Percentiles rank a stretch among this genome's conserved stretches.
These are phyloP conservation scores for Sula dactylatra DNA, from an alignment of 2,113 vertebrate genomes.

Conservation along the genomic window DNA sequence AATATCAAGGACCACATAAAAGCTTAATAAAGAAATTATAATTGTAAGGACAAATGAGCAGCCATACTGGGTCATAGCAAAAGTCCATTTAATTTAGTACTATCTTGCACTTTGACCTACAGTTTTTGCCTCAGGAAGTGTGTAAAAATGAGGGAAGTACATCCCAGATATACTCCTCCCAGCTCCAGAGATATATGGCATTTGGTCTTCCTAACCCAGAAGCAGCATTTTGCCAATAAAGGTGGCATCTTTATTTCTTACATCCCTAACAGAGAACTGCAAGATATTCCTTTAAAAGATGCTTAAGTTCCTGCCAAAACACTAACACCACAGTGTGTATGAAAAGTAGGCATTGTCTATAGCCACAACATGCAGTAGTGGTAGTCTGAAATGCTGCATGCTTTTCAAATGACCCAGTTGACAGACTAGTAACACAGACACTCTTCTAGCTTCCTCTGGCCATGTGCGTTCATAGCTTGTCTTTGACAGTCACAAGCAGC, in stretches of 20 bases:
- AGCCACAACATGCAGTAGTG: background rate
- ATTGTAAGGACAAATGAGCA: background rate
- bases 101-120: background rate
- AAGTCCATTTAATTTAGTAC: background rate
- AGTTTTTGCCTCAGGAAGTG: background rate
- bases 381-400: background rate
- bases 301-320: background rate
- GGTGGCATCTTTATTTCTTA: background rate
- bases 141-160: background rate
- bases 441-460: background rate
- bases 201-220: background rate
- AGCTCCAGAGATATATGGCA: background rate
- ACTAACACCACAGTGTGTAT: background rate
- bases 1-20: background rate
- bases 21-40: background rate
- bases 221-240: background rate
- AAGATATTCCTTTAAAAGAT: background rate
- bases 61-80: background rate
- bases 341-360: background rate
- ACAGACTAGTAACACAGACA: background rate
- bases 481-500: background rate
- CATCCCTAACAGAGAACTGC: background rate
- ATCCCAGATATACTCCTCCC: background rate
- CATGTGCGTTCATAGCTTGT: rapidly evolving
- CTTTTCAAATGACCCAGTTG: background rate